Conservation (phyloP, 1,140 invertebrate species). For the Ericerus pela region DNA sequence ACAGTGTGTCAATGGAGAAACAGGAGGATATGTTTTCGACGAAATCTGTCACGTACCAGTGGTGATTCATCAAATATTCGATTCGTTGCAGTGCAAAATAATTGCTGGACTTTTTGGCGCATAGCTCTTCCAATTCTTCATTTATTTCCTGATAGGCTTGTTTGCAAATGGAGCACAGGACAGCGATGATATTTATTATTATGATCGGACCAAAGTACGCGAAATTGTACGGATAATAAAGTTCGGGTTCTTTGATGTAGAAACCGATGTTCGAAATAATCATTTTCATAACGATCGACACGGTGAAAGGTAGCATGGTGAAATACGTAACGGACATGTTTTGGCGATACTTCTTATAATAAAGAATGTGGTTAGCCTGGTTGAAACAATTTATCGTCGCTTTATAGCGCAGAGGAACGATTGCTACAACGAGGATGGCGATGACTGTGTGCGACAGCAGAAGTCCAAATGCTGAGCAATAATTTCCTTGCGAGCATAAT, state of each 20-base stretch:
- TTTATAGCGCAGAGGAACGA: slow-evolving; percentile 6
- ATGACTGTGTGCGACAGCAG: slow-evolving; percentile 13
- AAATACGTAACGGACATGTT: neutral
- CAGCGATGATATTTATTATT: slow-evolving; percentile 11
- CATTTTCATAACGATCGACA: slow-evolving; percentile 13
- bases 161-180: slow-evolving; percentile 12
- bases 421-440: slow-evolving; percentile 6
- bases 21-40: slow-evolving; percentile 1
- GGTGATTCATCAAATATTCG: slow-evolving; percentile 13
- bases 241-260: slow-evolving; percentile 5
- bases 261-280: slow-evolving; percentile 6
- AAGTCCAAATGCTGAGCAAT: slow-evolving; percentile 12
- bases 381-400: neutral
- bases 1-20: slow-evolving; percentile 9
- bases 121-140: neutral
- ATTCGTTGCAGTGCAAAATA: neutral
- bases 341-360: neutral
- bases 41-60: slow-evolving; percentile 14
- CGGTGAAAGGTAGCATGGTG: neutral
- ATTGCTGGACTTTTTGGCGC: neutral
- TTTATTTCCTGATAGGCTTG: slow-evolving; percentile 14
- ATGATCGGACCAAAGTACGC: slow-evolving; percentile 12
- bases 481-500: slow-evolving; percentile 13
- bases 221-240: slow-evolving; percentile 14
- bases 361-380: slow-evolving; percentile 6